Conservation (phyloP, 2,888 invertebrate genomes). For the Tenthredo amoena region DNA sequence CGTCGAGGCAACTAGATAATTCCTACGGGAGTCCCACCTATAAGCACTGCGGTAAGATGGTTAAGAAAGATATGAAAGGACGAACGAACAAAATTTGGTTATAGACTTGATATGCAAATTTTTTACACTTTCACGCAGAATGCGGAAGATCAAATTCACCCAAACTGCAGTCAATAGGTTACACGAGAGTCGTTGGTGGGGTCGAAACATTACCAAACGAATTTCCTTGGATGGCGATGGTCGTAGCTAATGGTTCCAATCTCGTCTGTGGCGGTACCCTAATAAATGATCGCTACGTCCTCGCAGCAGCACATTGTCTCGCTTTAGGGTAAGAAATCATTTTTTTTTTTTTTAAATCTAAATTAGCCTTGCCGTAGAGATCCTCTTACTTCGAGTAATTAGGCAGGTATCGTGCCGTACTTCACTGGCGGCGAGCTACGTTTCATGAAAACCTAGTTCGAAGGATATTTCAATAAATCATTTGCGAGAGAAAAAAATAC, state of each 20-base stretch:
- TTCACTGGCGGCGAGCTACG: neutral
- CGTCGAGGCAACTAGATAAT: slow-evolving; percentile 57
- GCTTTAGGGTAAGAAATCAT: slow-evolving; percentile 65
- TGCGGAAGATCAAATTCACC: slow-evolving; percentile 44
- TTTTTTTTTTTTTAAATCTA: neutral
- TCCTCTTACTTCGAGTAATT: slow-evolving; percentile 10
- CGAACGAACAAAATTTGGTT: neutral
- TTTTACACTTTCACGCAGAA: slow-evolving; percentile 26
- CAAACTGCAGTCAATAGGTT: neutral
- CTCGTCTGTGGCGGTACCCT: slow-evolving; percentile 75
- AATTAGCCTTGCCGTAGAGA: neutral
- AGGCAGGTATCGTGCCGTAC: neutral
- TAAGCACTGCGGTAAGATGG: slow-evolving; percentile 62
- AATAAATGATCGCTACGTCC: slow-evolving; percentile 71
- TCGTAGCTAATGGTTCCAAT: slow-evolving; percentile 69
- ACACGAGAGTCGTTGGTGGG: slow-evolving; percentile 73
- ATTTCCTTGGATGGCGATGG: slow-evolving; percentile 75
- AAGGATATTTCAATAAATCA: neutral
- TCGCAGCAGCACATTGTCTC: slow-evolving; percentile 75
- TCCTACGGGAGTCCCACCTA: slow-evolving; percentile 62
- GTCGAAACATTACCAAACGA: slow-evolving; percentile 71
- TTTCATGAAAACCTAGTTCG: neutral
- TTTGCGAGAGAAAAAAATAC: neutral
- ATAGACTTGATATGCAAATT: slow-evolving; percentile 19
- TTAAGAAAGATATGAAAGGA: neutral